phyloP scores from a whole-genome alignment of 2,797 vertebrate species.

The Gobionotothen gibberifrons region DNA sequence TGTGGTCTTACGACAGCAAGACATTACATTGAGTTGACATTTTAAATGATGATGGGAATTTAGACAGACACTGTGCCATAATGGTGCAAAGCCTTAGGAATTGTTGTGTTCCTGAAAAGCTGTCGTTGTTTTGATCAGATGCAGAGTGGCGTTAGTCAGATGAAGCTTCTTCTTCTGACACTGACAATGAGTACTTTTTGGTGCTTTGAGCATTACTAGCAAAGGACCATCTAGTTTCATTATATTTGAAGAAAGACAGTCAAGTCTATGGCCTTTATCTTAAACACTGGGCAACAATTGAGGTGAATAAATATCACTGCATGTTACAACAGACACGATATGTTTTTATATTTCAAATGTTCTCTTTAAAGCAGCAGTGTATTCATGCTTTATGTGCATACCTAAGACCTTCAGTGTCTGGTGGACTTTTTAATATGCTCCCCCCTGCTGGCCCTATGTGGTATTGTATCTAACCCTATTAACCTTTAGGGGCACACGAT shows the following conservation, averaged over 20 bases:
- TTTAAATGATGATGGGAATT: constrained; percentile 44
- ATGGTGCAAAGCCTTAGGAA: constrained; percentile 12
- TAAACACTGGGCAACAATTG: too few species aligned
- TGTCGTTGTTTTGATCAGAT: constrained; percentile 39
- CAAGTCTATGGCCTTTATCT: too few species aligned
- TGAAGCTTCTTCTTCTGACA: too few species aligned
- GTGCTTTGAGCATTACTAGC: too few species aligned
- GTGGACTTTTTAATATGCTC: neutral
- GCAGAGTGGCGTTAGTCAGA: constrained; percentile 19
- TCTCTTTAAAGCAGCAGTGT: neutral
- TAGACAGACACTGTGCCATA: constrained; percentile 31
- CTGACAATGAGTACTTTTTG: neutral
- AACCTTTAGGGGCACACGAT: neutral
- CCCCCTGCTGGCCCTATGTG: constrained; percentile 1
- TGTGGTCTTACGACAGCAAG: constrained; percentile 5
- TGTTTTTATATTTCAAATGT: too few species aligned
- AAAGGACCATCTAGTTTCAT: too few species aligned
- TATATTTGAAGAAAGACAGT: neutral
- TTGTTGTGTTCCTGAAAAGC: constrained; percentile 15
- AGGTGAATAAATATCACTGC: too few species aligned
- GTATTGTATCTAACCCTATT: constrained; percentile 7
- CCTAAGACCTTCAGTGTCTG: neutral
- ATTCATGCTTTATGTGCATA: neutral
- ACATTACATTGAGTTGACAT: neutral
- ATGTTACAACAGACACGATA: too few species aligned